Evolutionary conservation across 1,140 invertebrate species (phyloP).

Genomic region (Drosophila pectinifera): DNA sequence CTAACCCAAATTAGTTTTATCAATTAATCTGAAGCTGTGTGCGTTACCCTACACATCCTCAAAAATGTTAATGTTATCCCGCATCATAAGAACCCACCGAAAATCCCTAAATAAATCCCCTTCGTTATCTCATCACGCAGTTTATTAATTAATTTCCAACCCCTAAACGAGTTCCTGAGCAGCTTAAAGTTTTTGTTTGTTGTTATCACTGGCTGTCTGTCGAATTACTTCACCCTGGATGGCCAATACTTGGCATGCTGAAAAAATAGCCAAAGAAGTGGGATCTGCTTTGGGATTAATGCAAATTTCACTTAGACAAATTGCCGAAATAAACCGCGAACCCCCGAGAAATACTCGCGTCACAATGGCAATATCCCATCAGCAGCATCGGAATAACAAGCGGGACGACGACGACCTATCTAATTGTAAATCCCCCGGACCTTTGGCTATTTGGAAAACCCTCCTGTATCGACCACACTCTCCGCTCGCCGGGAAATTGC

Average conservation of each 20-base stretch:
- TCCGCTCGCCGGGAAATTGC: conserved; percentile 35
- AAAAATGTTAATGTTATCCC: neutral
- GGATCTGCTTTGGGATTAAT: conserved; percentile 59
- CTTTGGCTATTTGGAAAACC: conserved; percentile 46
- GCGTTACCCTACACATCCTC: neutral
- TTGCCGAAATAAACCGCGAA: conserved; percentile 71
- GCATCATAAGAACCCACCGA: conserved; percentile 2
- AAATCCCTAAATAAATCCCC: conserved; percentile 27
- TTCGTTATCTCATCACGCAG: conserved; percentile 26
- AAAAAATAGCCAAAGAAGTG: neutral
- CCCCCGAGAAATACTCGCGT: conserved; percentile 20
- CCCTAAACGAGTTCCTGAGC: conserved; percentile 33
- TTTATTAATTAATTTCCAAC: conserved; percentile 40
- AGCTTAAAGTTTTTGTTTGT: conserved; percentile 58
- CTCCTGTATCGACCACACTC: conserved; percentile 35
- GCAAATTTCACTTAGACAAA: conserved; percentile 78
- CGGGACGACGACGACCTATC: conserved; percentile 51
- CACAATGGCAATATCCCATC: conserved; percentile 39
- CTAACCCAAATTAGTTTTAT: conserved; percentile 10
- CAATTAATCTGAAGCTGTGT: conserved; percentile 12
- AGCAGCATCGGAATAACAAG: conserved; percentile 51
- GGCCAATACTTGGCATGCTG: conserved; percentile 43
- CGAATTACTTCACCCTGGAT: conserved; percentile 60
- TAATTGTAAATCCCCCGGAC: conserved; percentile 77
- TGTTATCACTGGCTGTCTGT: conserved; percentile 45